These are phyloP conservation scores for Oryzias javanicus DNA, from an alignment of 2,113 vertebrate genomes.

Conservation along the genomic window DNA sequence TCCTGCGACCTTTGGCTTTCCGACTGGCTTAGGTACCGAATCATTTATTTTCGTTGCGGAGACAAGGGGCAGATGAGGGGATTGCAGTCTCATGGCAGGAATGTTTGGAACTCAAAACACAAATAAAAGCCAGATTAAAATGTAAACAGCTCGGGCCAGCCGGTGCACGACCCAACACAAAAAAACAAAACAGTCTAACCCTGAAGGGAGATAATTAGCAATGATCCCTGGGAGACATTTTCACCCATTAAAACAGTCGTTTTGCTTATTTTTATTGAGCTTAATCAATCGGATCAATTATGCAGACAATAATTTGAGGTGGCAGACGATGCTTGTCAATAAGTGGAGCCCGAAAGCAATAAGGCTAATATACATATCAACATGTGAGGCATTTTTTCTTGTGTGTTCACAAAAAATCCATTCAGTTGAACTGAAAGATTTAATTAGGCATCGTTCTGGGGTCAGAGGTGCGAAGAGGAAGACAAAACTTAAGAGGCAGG, in stretches of 20 bases:
- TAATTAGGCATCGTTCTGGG: constrained; percentile 44
- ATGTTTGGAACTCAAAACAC: constrained; percentile 59
- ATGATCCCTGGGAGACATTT: constrained; percentile 47
- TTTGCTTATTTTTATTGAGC: constrained; percentile 44
- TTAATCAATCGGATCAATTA: constrained; percentile 60
- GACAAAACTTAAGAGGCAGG: constrained; percentile 34
- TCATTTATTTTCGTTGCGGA: constrained; percentile 74
- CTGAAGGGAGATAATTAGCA: constrained; percentile 46
- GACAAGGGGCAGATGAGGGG: constrained; percentile 68
- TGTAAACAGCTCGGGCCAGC: constrained; percentile 44
- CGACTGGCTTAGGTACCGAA: constrained; percentile 41
- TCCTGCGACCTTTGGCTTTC: constrained; percentile 70
- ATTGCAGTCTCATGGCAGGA: constrained; percentile 44
- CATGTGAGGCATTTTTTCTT: constrained; percentile 25
- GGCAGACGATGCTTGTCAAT: constrained; percentile 42
- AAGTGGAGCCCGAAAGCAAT: constrained; percentile 10
- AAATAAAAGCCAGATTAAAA: constrained; percentile 62
- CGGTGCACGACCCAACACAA: constrained; percentile 27
- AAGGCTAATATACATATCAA: constrained; percentile 60
- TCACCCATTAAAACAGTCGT: constrained; percentile 41
- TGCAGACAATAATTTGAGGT: constrained; percentile 45
- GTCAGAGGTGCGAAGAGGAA: constrained; percentile 49
- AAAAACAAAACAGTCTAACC: constrained; percentile 15
- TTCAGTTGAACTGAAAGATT: constrained; percentile 53
- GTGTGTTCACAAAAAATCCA: constrained; percentile 49